Base-by-base conservation (phyloP, 2,888 invertebrate species). In the Mesopsocus fuscifrons region DNA sequence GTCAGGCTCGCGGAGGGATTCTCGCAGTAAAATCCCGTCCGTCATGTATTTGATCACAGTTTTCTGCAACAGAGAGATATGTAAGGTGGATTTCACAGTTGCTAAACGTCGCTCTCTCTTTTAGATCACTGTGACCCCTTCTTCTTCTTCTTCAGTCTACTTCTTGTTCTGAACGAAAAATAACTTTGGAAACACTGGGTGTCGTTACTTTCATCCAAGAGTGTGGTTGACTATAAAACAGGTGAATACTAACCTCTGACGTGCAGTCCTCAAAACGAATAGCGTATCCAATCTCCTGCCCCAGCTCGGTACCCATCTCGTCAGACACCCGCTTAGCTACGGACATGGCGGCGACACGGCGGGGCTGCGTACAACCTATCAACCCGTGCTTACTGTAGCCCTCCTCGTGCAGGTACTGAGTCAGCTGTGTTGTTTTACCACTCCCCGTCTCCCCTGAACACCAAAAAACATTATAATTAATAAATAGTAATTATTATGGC, bases 231-330 rank as follows among this genome's bases (percentile, higher is more conserved):
- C n/a, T n/a, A n/a, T n/a, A n/a, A n/a, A n/a, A n/a, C n/a, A n/a
- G n/a, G n/a, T n/a, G n/a, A n/a, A n/a, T n/a, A 46, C 49, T 47
- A 52, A 70, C 69, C 55, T 92, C 88, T 0, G 85, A 83, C 0
- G 98, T 98, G 60, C 97, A 97, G 64, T 99, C 98, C 60, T 99
- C 98, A 65, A 99, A 99, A 54, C 98, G 88, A 58, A 99, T 99
- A 16, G 97, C 94, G 64, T 99, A 99, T 11, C 98, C 98, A 6
- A 98, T 85, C 35, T 50, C 53, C 13, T 54, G 50, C 3, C 73
- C 94, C 33, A 95, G 64, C 47, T 78, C 77, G 1, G 85, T 82
- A 26, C 74, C 71, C 91, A 97, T 94, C 68, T 99, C 98, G 59
- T 98, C 97, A 2, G 95, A 85, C 9, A 99, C 98, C 53, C 98